phyloP scores from a whole-genome alignment of 2,888 invertebrate genomes.

The Xanthostigma xanthostigma region DNA sequence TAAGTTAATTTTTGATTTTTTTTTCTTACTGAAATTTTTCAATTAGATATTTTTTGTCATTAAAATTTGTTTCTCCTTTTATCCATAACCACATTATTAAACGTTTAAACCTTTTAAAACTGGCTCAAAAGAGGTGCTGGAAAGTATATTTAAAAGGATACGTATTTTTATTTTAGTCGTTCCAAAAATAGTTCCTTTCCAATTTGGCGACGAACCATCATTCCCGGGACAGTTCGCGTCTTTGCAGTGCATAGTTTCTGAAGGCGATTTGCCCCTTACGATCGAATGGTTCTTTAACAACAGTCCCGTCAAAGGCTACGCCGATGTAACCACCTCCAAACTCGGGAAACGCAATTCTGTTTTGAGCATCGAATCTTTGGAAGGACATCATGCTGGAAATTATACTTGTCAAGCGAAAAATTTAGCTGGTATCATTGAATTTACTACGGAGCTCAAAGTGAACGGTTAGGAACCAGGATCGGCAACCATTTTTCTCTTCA shows the following conservation, averaged over 20 bases:
- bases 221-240: constrained; percentile 49
- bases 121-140: too few species aligned
- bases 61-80: too few species aligned
- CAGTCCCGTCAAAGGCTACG: constrained; percentile 36
- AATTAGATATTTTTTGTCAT: too few species aligned
- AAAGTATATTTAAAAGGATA: too few species aligned
- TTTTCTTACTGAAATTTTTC: too few species aligned
- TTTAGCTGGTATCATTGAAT: constrained; percentile 43
- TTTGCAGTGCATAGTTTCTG: constrained; percentile 37
- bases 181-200: constrained; percentile 56
- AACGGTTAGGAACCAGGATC: constrained; percentile 32
- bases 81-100: too few species aligned
- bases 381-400: constrained; percentile 47
- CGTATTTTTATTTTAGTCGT: constrained; percentile 38
- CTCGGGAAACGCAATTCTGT: constrained; percentile 44
- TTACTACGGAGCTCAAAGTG: constrained; percentile 44
- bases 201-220: constrained; percentile 53
- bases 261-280: constrained; percentile 57
- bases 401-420: constrained; percentile 51
- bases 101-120: too few species aligned
- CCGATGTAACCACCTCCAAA: constrained; percentile 37
- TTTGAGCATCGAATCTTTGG: constrained; percentile 51
- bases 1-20: too few species aligned
- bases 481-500: not conserved
- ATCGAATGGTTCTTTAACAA: constrained; percentile 63